Conservation (phyloP, 2,888 invertebrate genomes). For the Machimus atricapillus region DNA sequence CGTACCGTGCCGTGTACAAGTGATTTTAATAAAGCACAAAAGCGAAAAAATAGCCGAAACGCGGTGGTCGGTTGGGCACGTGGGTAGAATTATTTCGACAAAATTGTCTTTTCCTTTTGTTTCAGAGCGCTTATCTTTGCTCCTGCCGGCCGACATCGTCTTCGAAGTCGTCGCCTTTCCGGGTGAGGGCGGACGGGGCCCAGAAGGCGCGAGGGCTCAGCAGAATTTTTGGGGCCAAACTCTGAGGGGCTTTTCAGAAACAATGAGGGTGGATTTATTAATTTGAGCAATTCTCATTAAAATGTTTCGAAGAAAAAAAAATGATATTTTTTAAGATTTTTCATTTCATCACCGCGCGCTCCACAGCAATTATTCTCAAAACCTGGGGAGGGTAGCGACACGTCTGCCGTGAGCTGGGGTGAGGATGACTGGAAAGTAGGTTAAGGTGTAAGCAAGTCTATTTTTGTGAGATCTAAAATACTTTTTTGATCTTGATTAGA, state of each 20-base stretch:
- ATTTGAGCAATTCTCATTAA: background rate
- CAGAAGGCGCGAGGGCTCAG: background rate
- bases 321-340: background rate
- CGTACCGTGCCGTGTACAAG: background rate
- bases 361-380: background rate
- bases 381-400: background rate
- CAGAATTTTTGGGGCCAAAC: background rate
- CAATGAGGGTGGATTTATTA: background rate
- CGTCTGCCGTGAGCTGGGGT: background rate
- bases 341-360: background rate
- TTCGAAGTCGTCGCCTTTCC: background rate
- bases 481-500: background rate
- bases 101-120: background rate
- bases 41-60: slow-evolving; percentile 11
- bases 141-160: background rate
- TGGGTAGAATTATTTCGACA: background rate
- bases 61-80: background rate
- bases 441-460: slow-evolving; percentile 7
- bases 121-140: background rate
- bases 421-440: background rate
- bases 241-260: background rate
- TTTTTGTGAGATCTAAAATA: background rate
- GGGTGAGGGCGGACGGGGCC: background rate
- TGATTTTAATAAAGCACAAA: slow-evolving; percentile 14
- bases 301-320: background rate